Base-by-base conservation (phyloP, 2,797 vertebrate species). In the Coendou prehensilis region DNA sequence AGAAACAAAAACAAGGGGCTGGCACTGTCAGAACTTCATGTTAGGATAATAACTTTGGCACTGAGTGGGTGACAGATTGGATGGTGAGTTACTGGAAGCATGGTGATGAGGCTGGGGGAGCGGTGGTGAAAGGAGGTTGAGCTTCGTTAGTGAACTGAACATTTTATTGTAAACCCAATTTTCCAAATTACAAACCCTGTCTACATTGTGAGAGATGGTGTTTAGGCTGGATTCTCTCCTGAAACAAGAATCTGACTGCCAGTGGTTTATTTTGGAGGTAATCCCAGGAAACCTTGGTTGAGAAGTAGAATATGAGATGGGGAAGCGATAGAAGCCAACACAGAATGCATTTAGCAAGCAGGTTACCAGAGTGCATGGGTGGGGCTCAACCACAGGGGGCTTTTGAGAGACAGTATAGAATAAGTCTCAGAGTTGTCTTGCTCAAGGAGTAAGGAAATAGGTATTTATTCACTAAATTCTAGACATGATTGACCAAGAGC, bases 191-290 rank as follows among this genome's bases (percentile, higher is more conserved):
- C 13, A 75, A 67, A 76, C 9, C n/a, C 9, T 71, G 7, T 64
- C 87, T 69, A 15, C 54, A 47, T 37, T 26, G 47, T 89, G 17
- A n/a, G 5, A 67, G 41, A 64, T 0, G 33, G 54, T 78, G 17
- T 88, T 80, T 57, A 83, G 75, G 41, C 71, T 84, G 69, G 75
- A 78, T 88, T 91, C 78, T 80, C 26, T 91, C 69, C 80, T 59
- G 13, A 93, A 87, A 85, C 23, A 63, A 91, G 82, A 67, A 50
- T 56, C 50, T 61, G 63, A 69, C 30, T 91, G 41, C 50, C 22
- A 5, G 3, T n/a, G 63, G 33, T 78, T 83, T 94, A 30, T 73
- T 80, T 91, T 86, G 93, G 84, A 93, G 93, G 18, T 61, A 18
- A 91, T 87, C 54, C 83, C 76, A 13, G 91, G 91, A 91, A 87